A percentile compares a stretch with the other conserved stretches of the same genome.
Conservation (phyloP, 2,113 vertebrate genomes). For the Circaetus cinerascens region DNA sequence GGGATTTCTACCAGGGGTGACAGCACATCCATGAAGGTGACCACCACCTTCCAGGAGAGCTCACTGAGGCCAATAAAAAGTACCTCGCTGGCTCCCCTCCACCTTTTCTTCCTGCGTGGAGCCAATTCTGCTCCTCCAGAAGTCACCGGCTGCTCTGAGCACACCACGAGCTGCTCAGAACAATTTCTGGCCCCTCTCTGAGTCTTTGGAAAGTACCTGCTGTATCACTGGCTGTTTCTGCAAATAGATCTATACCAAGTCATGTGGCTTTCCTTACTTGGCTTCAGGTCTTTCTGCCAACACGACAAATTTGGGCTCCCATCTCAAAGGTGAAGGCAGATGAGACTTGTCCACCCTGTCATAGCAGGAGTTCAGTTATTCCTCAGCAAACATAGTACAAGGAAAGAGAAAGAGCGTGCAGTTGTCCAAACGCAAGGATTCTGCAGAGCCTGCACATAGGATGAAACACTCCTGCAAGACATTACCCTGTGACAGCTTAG, state of each 20-base stretch:
- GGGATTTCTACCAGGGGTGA: not conserved
- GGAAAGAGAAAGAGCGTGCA: not conserved
- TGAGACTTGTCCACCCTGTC: not conserved
- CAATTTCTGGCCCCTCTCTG: not conserved
- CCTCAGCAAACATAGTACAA: not conserved
- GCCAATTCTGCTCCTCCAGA: not conserved
- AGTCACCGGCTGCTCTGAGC: not conserved
- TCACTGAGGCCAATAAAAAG: not conserved
- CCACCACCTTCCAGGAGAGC: not conserved
- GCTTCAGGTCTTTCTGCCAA: not conserved
- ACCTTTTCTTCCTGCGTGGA: not conserved
- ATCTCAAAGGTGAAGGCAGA: not conserved
- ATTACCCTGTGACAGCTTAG: not conserved
- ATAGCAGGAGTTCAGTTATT: not conserved
- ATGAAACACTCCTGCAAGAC: not conserved
- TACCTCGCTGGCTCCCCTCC: not conserved
- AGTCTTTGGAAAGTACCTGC: conserved; percentile 40
- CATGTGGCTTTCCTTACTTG: not conserved
- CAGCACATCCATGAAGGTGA: not conserved
- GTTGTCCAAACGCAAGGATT: not conserved
- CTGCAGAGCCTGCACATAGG: not conserved
- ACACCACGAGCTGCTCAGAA: not conserved
- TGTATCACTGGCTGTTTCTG: not conserved
- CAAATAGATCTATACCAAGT: not conserved
- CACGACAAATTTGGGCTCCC: not conserved